Evolutionary conservation across 2,797 vertebrate species (phyloP), one percentile per base, ranked within the genome.

Genomic region (Chaenodraco wilsoni): DNA sequence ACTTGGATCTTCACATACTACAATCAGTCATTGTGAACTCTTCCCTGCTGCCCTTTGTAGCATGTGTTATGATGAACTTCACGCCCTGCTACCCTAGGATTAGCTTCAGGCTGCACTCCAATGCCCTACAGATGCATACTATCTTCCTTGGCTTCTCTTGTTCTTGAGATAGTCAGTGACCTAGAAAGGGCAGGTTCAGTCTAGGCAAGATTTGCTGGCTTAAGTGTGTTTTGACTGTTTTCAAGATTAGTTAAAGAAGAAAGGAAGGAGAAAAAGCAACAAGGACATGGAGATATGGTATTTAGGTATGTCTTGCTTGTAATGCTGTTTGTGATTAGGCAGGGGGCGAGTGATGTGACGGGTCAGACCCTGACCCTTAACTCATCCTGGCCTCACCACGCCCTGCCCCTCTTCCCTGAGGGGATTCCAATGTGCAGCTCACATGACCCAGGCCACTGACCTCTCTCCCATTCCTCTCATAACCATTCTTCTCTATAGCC

Each of bases 391-490:
- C 81, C 79, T 77, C 61, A 17, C 84, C 85, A 85, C 67, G 0
- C 84, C 85, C 87, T 60, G 72, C 71, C 74, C 74, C 71, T 86
- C 66, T 72, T 77, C 74, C 84, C 88, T 73, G 74, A 79, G 75
- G 84, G 85, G 76, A 89, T 88, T 91, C 81, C 79, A 86, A 11
- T 82, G 77, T 84, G 85, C 46, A 48, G 77, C 87, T 92, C 81
- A 84, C 87, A 88, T 91, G 87, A 88, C 90, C 87, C 76, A 78
- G 82, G 81, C 85, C 75, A 60, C 75, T 85, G 88, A 90, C 90
- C 89, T 73, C 71, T 74, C 78, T 79, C 81, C 58, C 79, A 51
- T 84, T 79, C 69, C 83, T 76, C 63, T 83, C 64, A 48, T 43
- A 61, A 45, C 82, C 84, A 83, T 85, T 88, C 82, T 85, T 86